Evolutionary conservation across 92 coral and sea anemone species (phyloP).

Genomic region (Montipora capitata): DNA sequence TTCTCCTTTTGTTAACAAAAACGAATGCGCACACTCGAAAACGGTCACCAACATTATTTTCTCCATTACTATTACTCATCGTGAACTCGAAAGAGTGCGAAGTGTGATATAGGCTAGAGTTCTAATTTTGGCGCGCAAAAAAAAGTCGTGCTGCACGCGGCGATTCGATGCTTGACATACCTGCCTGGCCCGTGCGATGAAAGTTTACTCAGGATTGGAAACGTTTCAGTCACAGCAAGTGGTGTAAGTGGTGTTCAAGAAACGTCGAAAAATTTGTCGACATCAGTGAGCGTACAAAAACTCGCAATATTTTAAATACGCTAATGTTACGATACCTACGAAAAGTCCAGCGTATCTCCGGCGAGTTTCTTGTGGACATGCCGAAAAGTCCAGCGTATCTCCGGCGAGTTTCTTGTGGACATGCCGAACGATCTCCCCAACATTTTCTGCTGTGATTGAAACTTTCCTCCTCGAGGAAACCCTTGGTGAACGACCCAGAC

Average conservation of each 20-base stretch:
- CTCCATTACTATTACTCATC: background rate
- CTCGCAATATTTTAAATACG: background rate
- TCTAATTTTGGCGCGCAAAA: no score
- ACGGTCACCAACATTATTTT: slow-evolving; percentile 8
- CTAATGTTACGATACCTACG: slow-evolving; percentile 15
- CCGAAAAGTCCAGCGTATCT: no score
- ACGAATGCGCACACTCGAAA: no score
- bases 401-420: no score
- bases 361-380: background rate
- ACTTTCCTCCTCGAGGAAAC: background rate
- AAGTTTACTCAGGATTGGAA: no score
- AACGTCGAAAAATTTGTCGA: background rate
- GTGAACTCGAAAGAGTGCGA: slow-evolving; percentile 6
- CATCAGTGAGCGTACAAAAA: slow-evolving; percentile 1
- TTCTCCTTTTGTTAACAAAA: slow-evolving; percentile 13
- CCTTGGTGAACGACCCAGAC: background rate
- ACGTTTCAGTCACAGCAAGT: no score
- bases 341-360: slow-evolving; percentile 1
- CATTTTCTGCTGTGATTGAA: slow-evolving; percentile 15
- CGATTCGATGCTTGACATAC: background rate
- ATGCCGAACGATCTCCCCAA: background rate
- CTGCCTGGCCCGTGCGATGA: no score
- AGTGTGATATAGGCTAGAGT: background rate
- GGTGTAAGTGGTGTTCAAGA: no score
- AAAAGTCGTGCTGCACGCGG: no score